Evolutionary conservation across 2,113 vertebrate species (phyloP).

Genomic region (Tenrec ecaudatus): DNA sequence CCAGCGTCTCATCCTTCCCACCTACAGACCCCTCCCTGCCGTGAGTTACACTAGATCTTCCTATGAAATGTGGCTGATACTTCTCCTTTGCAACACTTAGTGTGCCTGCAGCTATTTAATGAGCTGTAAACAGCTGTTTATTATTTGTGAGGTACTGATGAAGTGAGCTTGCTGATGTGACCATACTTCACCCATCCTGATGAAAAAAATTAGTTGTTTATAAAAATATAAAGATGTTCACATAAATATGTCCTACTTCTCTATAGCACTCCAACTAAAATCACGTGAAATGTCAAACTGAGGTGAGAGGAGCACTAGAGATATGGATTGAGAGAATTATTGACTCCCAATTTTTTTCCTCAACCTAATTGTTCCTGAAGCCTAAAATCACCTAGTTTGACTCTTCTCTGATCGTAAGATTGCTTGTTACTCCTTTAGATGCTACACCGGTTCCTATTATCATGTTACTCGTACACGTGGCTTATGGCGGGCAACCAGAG

Average conservation of each 20-base stretch:
- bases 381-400: not conserved
- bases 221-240: not conserved
- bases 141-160: not conserved
- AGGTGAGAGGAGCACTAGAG: slow-evolving; percentile 17
- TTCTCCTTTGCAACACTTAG: not conserved
- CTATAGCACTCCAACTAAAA: not conserved
- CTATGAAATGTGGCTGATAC: not conserved
- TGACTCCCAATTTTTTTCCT: slow-evolving; percentile 4
- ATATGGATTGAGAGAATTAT: not conserved
- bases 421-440: not conserved
- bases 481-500: not conserved
- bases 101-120: not conserved
- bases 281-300: not conserved
- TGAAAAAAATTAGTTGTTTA: not conserved
- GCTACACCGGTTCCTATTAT: not conserved
- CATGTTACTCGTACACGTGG: slow-evolving; percentile 32
- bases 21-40: too few relatives aligned
- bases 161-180: not conserved
- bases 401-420: not conserved
- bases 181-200: not conserved
- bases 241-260: not conserved
- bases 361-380: slow-evolving; percentile 32
- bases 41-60: not conserved
- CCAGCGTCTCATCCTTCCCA: not conserved
- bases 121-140: not conserved